Evolutionary conservation across 1,140 invertebrate species (phyloP).

Genomic region (Plodia interpunctella): DNA sequence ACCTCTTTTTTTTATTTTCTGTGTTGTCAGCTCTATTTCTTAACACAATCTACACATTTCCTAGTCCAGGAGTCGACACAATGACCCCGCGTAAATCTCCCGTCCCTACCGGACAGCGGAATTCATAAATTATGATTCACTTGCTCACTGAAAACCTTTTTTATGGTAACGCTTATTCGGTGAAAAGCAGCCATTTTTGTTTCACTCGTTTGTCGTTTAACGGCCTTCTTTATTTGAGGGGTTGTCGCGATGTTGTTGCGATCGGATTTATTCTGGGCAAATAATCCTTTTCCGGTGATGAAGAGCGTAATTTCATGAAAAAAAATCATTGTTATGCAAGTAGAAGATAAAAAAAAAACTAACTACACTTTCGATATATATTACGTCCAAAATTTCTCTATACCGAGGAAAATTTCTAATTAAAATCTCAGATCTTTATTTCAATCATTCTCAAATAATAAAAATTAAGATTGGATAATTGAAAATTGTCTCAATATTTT

Average conservation of each 20-base stretch:
- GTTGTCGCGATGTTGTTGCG: slow-evolving; percentile 13
- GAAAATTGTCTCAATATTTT: too few relatives aligned
- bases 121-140: slow-evolving; percentile 77
- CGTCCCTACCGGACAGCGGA: slow-evolving; percentile 54
- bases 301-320: too few relatives aligned
- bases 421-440: too few relatives aligned
- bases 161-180: slow-evolving; percentile 71
- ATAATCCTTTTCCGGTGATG: neutral
- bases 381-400: too few relatives aligned
- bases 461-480: too few relatives aligned
- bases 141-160: slow-evolving; percentile 75
- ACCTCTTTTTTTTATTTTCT: neutral
- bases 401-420: too few relatives aligned
- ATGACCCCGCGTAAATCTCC: slow-evolving; percentile 73
- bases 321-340: too few relatives aligned
- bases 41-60: slow-evolving; percentile 24
- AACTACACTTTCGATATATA: too few relatives aligned
- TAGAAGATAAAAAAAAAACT: too few relatives aligned
- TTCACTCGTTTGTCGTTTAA: slow-evolving; percentile 59
- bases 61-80: slow-evolving; percentile 56
- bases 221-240: slow-evolving; percentile 41
- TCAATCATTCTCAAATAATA: too few relatives aligned
- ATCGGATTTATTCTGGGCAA: neutral
- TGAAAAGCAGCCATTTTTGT: slow-evolving; percentile 66
- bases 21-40: slow-evolving; percentile 17